Percentiles rank a stretch among this genome's conserved stretches.
These are phyloP conservation scores for Hyaena hyaena DNA, from an alignment of 2,113 vertebrate genomes.

Conservation along the genomic window DNA sequence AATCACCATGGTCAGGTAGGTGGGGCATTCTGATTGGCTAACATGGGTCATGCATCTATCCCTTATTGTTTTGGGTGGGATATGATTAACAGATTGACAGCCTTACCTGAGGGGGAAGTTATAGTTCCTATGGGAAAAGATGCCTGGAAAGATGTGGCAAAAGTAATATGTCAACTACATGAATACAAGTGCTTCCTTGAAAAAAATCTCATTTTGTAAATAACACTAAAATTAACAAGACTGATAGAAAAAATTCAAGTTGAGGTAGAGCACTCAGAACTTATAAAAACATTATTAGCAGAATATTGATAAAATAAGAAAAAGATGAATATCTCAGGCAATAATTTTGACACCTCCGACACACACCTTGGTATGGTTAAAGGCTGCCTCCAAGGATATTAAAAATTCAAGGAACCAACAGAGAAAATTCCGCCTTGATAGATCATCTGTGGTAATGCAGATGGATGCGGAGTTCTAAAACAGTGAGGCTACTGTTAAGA, in stretches of 20 bases:
- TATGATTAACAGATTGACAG: not conserved
- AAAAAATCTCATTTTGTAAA: conserved; percentile 49
- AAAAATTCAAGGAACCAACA: conserved; percentile 49
- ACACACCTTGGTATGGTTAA: not conserved
- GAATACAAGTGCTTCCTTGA: not conserved
- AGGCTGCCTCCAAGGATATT: not conserved
- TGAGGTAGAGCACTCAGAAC: not conserved
- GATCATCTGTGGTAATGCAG: not conserved
- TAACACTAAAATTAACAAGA: conserved; percentile 9
- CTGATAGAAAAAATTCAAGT: not conserved
- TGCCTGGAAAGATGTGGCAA: not conserved
- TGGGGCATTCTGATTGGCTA: not conserved
- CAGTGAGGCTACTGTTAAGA: not conserved
- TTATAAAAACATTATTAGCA: conserved; percentile 45
- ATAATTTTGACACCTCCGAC: not conserved
- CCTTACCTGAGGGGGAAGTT: not conserved
- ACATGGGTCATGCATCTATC: not conserved
- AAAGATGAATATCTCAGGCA: not conserved
- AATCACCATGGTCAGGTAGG: not conserved
- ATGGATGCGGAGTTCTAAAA: not conserved
- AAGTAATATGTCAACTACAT: not conserved
- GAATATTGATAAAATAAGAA: conserved; percentile 33
- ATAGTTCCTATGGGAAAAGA: conserved; percentile 13
- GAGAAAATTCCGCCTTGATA: conserved; percentile 29
- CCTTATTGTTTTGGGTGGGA: not conserved